A percentile compares a stretch with the other conserved stretches of the same genome.
Conservation (phyloP, 2,888 invertebrate genomes). For the Agonopterix arenella region DNA sequence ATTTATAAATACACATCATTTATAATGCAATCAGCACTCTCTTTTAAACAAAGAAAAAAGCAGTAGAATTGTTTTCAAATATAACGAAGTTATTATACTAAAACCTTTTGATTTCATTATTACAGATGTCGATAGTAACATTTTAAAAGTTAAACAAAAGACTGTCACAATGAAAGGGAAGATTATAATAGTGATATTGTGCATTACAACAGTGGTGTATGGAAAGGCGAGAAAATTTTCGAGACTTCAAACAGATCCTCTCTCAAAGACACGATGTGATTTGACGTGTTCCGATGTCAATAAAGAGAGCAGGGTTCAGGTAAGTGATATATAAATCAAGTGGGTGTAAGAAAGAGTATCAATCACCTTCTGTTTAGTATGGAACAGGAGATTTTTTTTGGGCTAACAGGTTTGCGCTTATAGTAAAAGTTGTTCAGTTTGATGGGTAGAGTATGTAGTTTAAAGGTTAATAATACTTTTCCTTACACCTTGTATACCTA, state of each 20-base stretch:
- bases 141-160: slow-evolving; percentile 3
- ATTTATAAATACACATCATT: too few species aligned
- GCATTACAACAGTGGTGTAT: slow-evolving; percentile 32
- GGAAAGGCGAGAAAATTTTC: slow-evolving; percentile 50
- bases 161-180: slow-evolving; percentile 42
- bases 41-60: not conserved
- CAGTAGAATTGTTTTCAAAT: not conserved
- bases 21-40: too few species aligned
- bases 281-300: slow-evolving; percentile 69
- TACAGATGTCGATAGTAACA: not conserved
- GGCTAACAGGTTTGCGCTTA: too few species aligned
- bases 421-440: too few species aligned
- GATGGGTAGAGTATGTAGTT: too few species aligned
- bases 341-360: too few species aligned
- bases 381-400: too few species aligned
- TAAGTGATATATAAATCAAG: slow-evolving; percentile 30
- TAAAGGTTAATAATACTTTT: too few species aligned
- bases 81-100: not conserved
- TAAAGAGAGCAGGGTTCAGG: slow-evolving; percentile 53
- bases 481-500: too few species aligned
- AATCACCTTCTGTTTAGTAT: too few species aligned
- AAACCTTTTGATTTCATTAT: not conserved
- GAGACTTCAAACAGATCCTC: slow-evolving; percentile 63
- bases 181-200: slow-evolving; percentile 35
- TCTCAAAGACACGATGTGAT: slow-evolving; percentile 79